Conservation (phyloP, 2,888 invertebrate species). For the Apamea anceps region DNA sequence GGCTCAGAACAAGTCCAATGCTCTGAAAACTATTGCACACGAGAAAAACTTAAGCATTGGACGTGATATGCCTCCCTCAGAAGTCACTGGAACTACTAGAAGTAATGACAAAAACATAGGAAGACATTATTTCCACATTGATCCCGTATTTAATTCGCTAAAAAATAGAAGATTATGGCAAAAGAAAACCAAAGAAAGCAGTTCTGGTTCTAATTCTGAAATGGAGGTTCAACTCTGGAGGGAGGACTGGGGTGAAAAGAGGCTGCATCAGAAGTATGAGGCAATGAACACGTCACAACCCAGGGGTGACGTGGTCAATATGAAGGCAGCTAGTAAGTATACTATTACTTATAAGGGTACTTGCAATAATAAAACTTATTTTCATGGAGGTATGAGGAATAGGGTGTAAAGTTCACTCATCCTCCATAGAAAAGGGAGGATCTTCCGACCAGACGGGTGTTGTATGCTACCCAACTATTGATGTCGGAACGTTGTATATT, state of each 20-base stretch:
- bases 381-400: too few species aligned
- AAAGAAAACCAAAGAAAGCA: rapidly evolving
- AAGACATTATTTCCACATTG: conserved; percentile 66
- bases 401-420: background rate
- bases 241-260: conserved; percentile 70
- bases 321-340: conserved; percentile 81
- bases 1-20: background rate
- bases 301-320: conserved; percentile 78
- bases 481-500: background rate
- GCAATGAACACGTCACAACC: conserved; percentile 72
- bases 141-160: conserved; percentile 72
- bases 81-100: background rate
- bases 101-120: background rate
- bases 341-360: background rate
- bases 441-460: background rate
- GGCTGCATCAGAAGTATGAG: conserved; percentile 71
- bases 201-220: conserved; percentile 1
- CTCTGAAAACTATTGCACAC: conserved; percentile 14
- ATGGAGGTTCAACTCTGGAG: conserved; percentile 69
- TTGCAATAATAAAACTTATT: too few species aligned
- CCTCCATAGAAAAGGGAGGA: background rate
- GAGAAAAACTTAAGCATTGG: background rate
- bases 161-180: conserved; percentile 48
- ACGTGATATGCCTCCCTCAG: background rate
- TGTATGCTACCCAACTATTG: background rate